Evolutionary conservation across 2,797 vertebrate species (phyloP), one percentile per base, ranked within the genome.

Genomic region (Tolypeutes matacus): DNA sequence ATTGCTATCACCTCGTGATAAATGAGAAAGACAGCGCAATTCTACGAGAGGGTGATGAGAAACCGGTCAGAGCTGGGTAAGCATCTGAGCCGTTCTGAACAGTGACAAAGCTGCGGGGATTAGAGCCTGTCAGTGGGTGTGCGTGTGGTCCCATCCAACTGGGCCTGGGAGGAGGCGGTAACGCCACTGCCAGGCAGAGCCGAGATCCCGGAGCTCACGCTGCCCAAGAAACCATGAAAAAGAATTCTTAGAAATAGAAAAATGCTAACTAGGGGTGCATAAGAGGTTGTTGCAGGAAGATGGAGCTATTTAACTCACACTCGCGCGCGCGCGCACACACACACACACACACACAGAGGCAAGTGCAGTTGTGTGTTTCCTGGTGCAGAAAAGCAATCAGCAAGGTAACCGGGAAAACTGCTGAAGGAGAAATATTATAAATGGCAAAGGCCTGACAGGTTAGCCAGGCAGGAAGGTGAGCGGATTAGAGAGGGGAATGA

Each of bases 371-470:
- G 23, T 42, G 49, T 93, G 49, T 4, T 96, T 94, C 69, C 73
- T 78, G 7, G 25, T 31, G 31, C 0, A 95, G 69, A 93, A 96
- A 96, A 96, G 86, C 89, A 91, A 95, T 86, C 5, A 17, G 82
- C 49, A 56, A 8, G 39, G 15, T 62, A 51, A 13, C 70, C 64
- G 62, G 60, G 73, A 83, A 85, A 94, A 94, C 27, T 85, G 93
- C 78, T 90, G 25, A 95, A 97, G 95, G 92, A 94, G 83, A 97
- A 95, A 58, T 88, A 94, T 62, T 95, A 51, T 75, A 97, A 95
- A 89, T 36, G 42, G 77, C 85, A 95, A 93, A 95, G 80, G 21
- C 10, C 90, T 90, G 64, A 95, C n/a, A 89, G 85, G 80, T 65
- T 87, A 94, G 73, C 80, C 80, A 96, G 86, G 76, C 76, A 95